phyloP scores from a whole-genome alignment of 2,888 invertebrate species.

The Gasteruption jaculator region DNA sequence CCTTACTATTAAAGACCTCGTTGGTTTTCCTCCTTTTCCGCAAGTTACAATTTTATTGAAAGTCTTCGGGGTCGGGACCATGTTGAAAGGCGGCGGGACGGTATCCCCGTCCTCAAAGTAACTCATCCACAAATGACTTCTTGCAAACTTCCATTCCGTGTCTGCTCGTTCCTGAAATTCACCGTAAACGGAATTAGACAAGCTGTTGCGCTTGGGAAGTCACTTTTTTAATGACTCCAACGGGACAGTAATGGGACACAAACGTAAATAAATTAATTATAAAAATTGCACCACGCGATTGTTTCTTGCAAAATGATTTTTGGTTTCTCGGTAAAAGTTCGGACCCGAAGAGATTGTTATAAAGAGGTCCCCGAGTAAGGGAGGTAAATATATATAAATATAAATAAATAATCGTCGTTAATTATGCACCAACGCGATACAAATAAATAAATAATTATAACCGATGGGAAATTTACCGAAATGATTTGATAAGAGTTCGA shows the following conservation, averaged over 20 bases:
- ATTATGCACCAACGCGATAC: neutral
- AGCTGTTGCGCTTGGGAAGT: constrained; percentile 6
- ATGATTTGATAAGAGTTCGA: constrained; percentile 98
- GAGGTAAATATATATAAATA: too few species aligned
- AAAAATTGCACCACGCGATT: too few species aligned
- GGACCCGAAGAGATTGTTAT: too few species aligned
- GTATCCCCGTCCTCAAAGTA: constrained; percentile 93
- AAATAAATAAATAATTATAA: neutral
- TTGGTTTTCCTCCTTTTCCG: constrained; percentile 51
- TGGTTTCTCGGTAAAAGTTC: too few species aligned
- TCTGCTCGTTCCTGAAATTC: constrained; percentile 89
- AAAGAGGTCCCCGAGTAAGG: too few species aligned
- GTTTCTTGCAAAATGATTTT: too few species aligned
- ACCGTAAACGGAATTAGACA: constrained; percentile 6
- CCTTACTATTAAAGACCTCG: constrained; percentile 62
- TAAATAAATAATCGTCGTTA: neutral
- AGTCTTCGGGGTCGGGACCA: constrained; percentile 81
- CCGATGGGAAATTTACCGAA: constrained; percentile 62
- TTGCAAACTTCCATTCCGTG: constrained; percentile 95
- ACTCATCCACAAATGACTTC: constrained; percentile 95
- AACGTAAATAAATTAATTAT: too few species aligned
- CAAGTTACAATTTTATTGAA: constrained; percentile 56
- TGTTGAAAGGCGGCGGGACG: constrained; percentile 91
- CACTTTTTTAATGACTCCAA: constrained; percentile 1
- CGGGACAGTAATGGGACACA: too few species aligned